Percentiles rank a stretch among this genome's conserved stretches.
Evolutionary conservation across 2,113 vertebrate genomes (phyloP).

Genomic region (Ailuropoda melanoleuca): DNA sequence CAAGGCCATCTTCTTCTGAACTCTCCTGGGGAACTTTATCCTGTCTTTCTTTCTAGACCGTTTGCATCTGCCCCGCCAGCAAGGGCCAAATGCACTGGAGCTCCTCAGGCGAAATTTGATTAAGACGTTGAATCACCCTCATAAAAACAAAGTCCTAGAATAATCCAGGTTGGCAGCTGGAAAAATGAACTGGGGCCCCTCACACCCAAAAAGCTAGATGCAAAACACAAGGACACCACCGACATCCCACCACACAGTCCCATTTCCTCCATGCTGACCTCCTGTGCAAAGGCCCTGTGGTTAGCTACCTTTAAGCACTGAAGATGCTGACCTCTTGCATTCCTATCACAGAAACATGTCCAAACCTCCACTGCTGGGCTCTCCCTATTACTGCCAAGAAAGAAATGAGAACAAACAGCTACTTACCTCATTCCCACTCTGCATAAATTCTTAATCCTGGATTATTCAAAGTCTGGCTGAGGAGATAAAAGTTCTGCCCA

Average conservation of each 20-base stretch:
- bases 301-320: not conserved
- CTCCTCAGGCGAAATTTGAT: not conserved
- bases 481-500: fast-evolving
- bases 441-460: not conserved
- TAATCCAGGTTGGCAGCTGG: not conserved
- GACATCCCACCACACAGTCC: fast-evolving
- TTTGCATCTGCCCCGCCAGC: not conserved
- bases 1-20: not conserved
- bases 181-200: too few species aligned
- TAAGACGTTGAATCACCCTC: not conserved
- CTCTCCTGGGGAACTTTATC: not conserved
- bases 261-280: not conserved
- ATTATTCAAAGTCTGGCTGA: not conserved
- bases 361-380: fast-evolving
- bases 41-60: not conserved
- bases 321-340: not conserved
- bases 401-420: not conserved
- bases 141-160: not conserved
- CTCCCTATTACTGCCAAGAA: not conserved
- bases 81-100: too few species aligned
- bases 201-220: not conserved
- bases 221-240: not conserved
- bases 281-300: fast-evolving
- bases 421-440: fast-evolving
- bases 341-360: fast-evolving